These are phyloP conservation scores for Dioctria linearis DNA, from an alignment of 2,888 invertebrate species.

Conservation along the genomic window DNA sequence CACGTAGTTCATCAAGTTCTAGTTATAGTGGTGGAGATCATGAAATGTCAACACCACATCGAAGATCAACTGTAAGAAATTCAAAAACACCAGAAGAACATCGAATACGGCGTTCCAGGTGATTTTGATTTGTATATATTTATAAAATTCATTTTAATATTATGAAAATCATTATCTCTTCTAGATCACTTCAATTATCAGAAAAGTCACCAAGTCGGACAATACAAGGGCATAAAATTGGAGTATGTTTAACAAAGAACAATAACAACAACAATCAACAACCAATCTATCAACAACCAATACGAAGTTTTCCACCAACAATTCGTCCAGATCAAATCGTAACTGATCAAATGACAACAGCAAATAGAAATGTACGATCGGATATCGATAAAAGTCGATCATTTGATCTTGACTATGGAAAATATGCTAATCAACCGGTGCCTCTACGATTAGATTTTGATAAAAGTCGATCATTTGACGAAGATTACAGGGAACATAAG, in stretches of 20 bases:
- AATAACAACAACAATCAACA: conserved; percentile 54
- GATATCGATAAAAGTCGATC: conserved; percentile 70
- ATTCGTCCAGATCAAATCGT: conserved; percentile 64
- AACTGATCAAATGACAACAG: conserved; percentile 24
- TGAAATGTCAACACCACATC: conserved; percentile 59
- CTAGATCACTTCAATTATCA: conserved; percentile 76
- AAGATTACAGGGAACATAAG: conserved; percentile 67
- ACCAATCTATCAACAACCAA: conserved; percentile 46
- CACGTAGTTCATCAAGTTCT: conserved; percentile 70
- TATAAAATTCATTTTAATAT: background rate
- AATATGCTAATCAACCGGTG: conserved; percentile 63
- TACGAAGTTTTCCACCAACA: conserved; percentile 64
- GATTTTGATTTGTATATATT: conserved; percentile 16
- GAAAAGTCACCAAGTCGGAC: conserved; percentile 73
- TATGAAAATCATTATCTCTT: background rate
- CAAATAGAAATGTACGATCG: conserved; percentile 33
- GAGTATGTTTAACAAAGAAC: conserved; percentile 65
- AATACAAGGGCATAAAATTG: conserved; percentile 66
- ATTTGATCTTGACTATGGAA: conserved; percentile 69
- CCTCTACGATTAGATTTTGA: conserved; percentile 67
- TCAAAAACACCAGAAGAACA: conserved; percentile 68
- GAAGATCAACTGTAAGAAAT: conserved; percentile 65
- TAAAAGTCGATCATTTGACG: conserved; percentile 70
- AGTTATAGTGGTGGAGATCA: conserved; percentile 69
- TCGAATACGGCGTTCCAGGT: conserved; percentile 70